A percentile compares a stretch with the other conserved stretches of the same genome.
Evolutionary conservation across 2,113 vertebrate species (phyloP).

Genomic region (Tachycineta bicolor): DNA sequence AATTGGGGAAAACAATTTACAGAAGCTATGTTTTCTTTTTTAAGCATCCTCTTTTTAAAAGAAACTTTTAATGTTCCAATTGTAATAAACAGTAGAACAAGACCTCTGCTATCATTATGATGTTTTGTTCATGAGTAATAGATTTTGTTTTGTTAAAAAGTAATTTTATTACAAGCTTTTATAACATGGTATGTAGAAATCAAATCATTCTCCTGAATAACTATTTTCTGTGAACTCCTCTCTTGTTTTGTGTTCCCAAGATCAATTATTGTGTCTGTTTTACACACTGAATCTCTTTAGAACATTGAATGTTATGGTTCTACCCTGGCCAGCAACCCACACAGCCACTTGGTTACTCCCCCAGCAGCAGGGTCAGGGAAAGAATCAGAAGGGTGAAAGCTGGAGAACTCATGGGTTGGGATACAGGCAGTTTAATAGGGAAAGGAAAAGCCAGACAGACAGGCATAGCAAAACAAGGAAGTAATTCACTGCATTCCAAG

Average conservation of each 20-base stretch:
- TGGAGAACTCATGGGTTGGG: not conserved
- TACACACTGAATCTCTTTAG: not conserved
- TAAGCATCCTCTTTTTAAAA: not conserved
- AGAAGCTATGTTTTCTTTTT: not conserved
- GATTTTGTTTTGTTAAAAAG: not conserved
- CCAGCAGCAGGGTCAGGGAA: not conserved
- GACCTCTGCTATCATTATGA: not conserved
- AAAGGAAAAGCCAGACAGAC: not conserved
- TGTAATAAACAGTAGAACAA: not conserved
- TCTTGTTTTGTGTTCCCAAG: not conserved
- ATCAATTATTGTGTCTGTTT: not conserved
- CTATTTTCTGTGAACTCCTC: not conserved
- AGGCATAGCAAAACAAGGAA: not conserved
- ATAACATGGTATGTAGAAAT: not conserved
- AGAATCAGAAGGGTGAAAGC: not conserved
- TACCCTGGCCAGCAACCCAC: fast-evolving
- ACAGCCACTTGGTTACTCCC: fast-evolving
- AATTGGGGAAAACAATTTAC: not conserved
- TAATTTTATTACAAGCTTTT: not conserved
- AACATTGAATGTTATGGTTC: fast-evolving
- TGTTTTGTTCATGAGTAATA: not conserved
- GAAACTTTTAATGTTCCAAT: not conserved
- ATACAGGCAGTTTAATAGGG: not conserved
- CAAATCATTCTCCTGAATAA: not conserved
- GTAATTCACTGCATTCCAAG: not conserved